These are phyloP conservation scores for Pentalonia nigronervosa DNA, from an alignment of 1,140 invertebrate genomes.

Conservation along the genomic window DNA sequence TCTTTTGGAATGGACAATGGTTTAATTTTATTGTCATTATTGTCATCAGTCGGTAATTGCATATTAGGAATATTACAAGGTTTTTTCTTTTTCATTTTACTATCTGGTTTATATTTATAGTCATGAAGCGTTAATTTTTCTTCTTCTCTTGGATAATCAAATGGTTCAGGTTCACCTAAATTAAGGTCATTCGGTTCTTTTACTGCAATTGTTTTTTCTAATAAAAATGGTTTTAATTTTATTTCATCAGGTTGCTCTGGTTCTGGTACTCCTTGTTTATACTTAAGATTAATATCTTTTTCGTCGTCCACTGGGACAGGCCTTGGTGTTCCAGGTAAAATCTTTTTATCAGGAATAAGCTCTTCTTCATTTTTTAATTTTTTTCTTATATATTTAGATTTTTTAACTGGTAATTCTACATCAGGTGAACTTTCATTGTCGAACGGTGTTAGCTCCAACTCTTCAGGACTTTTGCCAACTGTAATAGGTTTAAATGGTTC, in stretches of 20 bases:
- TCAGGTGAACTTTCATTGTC: conserved; percentile 47
- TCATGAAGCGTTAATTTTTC: conserved; percentile 58
- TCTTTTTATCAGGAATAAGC: conserved; percentile 61
- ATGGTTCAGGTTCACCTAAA: conserved; percentile 59
- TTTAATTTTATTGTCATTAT: conserved; percentile 20
- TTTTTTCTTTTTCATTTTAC: conserved; percentile 40
- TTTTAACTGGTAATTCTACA: conserved; percentile 61
- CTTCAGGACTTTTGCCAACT: conserved; percentile 60
- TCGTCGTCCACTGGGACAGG: conserved; percentile 63
- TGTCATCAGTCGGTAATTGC: conserved; percentile 59
- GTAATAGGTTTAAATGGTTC: conserved; percentile 61
- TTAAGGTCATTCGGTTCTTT: conserved; percentile 49
- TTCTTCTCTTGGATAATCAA: conserved; percentile 57
- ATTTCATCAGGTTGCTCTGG: conserved; percentile 62
- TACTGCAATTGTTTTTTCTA: not conserved
- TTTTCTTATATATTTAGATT: conserved; percentile 60
- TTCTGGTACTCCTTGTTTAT: conserved; percentile 64
- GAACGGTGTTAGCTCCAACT: conserved; percentile 58
- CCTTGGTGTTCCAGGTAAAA: conserved; percentile 64
- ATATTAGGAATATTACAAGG: conserved; percentile 52
- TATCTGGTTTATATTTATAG: conserved; percentile 33
- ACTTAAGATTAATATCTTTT: conserved; percentile 65
- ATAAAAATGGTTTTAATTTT: conserved; percentile 59
- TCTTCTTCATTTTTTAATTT: conserved; percentile 61
- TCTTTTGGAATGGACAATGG: not conserved